Conservation (phyloP, 2,888 invertebrate genomes). For the Byasa hedistus region DNA sequence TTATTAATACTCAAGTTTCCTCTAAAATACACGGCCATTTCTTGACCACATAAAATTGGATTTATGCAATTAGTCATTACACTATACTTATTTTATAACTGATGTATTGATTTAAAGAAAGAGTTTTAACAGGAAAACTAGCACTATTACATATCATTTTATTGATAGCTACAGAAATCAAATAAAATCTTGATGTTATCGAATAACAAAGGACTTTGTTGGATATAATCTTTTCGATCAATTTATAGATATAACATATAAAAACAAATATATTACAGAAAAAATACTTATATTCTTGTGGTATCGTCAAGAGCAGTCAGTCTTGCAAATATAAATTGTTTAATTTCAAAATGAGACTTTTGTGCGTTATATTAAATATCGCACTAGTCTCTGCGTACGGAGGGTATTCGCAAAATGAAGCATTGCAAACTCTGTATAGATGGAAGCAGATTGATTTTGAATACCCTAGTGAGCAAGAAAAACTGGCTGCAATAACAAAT, state of each 20-base stretch:
- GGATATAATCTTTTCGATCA: background rate
- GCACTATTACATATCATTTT: background rate
- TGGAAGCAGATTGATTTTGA: slow-evolving; percentile 73
- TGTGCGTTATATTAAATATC: slow-evolving; percentile 25
- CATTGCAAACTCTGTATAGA: slow-evolving; percentile 62
- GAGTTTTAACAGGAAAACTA: background rate
- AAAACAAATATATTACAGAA: background rate
- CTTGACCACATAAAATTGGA: too few species aligned
- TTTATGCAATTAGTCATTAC: too few species aligned
- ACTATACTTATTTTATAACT: background rate
- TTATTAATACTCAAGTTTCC: too few species aligned
- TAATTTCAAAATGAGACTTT: background rate
- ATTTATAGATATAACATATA: background rate
- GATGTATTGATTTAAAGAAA: background rate
- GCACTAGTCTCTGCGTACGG: slow-evolving; percentile 28
- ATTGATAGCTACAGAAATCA: background rate
- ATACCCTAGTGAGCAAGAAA: slow-evolving; percentile 46
- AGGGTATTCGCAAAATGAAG: slow-evolving; percentile 40
- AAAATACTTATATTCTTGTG: background rate
- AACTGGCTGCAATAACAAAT: slow-evolving; percentile 52
- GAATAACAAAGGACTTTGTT: background rate
- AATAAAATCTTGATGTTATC: background rate
- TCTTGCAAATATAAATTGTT: background rate
- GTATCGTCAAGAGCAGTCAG: background rate
- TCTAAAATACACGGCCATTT: too few species aligned